Evolutionary conservation across 2,888 invertebrate genomes (phyloP), one percentile per base, ranked within the genome.

Genomic region (Acleris cristana): DNA sequence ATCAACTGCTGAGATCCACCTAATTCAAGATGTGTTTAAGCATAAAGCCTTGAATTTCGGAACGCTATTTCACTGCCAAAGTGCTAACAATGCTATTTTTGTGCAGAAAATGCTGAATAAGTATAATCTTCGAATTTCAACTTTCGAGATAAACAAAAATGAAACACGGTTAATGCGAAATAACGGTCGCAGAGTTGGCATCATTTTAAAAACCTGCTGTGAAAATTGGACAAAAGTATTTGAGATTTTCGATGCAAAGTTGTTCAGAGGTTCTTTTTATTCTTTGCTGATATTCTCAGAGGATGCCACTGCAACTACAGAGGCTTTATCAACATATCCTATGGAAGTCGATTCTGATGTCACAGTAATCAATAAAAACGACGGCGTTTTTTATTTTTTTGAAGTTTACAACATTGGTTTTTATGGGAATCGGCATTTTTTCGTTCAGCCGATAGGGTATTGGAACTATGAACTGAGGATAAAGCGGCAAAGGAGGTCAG

Each of bases 321-420:
- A 80, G n/a, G 70, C 72, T 48, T 77, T 94, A 16, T 78, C 84
- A 10, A 71, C 74, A 8, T 84, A 87, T 64, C 83, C 86, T 3
- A 74, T 93, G 21, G 90, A 91, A 74, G 79, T 93, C 1, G 87
- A 94, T 74, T 90, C 93, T 0, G 93, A 94, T 74, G 78, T 94
- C 5, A 85, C 82, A 16, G 72, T 94, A 5, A 81, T 87, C 6
- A 66, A 78, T 59, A 76, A 78, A 57, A 72, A 69, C 1, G 66
- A 76, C 18, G 73, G 72, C 7, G 66, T 68, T 19, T 86, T 79
- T 70, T 69, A 76, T 16, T 79, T 94, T 40, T 86, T 88, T 70
- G 94, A 94, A 76, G 79, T 89, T 7, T 94, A 91, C 81, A 95
- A 93, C 75, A 94, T 94, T 2, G 95, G 95, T 0, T 90, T 84